Conservation (phyloP, 2,113 vertebrate genomes). For the Alexandromys fortis region DNA sequence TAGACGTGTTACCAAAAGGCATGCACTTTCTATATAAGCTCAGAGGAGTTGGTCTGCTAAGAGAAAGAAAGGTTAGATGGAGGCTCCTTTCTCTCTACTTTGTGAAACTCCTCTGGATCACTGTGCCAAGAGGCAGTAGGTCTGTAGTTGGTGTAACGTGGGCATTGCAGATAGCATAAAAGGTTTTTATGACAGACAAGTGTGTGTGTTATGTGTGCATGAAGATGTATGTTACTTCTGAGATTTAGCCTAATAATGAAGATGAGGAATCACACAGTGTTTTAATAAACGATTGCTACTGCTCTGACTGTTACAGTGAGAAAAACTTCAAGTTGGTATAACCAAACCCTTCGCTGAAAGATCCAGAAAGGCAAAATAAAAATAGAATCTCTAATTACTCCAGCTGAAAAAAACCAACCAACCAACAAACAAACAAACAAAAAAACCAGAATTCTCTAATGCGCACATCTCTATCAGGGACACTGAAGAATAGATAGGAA, state of each 20-base stretch:
- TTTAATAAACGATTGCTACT: accelerated
- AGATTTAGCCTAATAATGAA: not conserved
- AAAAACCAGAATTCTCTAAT: not conserved
- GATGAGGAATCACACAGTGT: not conserved
- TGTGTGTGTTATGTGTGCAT: not conserved
- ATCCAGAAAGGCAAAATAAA: not conserved
- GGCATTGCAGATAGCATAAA: not conserved
- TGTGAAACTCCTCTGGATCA: not conserved
- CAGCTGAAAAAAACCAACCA: not conserved
- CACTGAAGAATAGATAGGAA: not conserved
- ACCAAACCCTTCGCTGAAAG: not conserved
- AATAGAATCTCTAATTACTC: not conserved
- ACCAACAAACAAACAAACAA: too few species aligned
- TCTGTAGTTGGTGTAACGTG: not conserved
- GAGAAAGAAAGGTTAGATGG: not conserved
- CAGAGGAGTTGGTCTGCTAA: accelerated
- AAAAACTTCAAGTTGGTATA: not conserved
- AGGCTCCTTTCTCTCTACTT: not conserved
- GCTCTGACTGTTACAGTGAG: not conserved
- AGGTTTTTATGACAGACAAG: not conserved
- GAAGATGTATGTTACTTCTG: not conserved
- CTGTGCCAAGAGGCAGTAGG: accelerated
- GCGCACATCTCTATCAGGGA: accelerated
- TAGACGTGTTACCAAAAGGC: not conserved
- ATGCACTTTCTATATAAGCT: not conserved